These are phyloP conservation scores for Eupristina koningsbergeri DNA, from an alignment of 1,140 invertebrate genomes.

Conservation along the genomic window DNA sequence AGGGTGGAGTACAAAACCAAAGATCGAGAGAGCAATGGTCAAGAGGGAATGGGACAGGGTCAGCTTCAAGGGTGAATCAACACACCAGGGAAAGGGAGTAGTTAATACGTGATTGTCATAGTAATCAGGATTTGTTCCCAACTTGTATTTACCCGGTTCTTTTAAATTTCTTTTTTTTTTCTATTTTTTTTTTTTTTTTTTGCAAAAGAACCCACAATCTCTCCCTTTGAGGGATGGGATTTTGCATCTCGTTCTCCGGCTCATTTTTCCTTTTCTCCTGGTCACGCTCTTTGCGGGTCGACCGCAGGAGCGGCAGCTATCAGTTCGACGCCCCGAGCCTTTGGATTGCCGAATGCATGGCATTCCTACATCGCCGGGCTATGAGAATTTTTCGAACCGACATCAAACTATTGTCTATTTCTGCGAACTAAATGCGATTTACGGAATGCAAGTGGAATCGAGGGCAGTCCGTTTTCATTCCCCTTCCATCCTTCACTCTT, in stretches of 20 bases:
- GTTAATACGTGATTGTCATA: constrained; percentile 20
- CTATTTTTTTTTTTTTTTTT: too few relatives aligned
- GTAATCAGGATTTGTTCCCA: background rate
- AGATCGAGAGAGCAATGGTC: background rate
- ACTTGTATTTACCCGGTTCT: background rate
- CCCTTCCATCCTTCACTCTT: background rate
- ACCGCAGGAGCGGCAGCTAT: background rate
- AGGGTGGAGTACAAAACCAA: too few relatives aligned
- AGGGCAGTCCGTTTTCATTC: background rate
- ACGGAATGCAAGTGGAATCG: constrained; percentile 48
- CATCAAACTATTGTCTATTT: constrained; percentile 48
- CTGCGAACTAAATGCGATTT: constrained; percentile 43
- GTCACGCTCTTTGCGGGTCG: background rate
- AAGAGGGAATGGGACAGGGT: too few relatives aligned
- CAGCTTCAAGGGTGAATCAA: background rate
- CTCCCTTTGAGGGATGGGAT: too few relatives aligned
- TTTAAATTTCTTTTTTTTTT: background rate
- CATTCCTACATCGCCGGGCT: background rate
- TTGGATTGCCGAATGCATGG: background rate
- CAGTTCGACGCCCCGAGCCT: background rate
- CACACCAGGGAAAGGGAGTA: background rate
- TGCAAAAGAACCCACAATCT: too few relatives aligned
- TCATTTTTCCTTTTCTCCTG: background rate
- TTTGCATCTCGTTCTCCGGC: background rate
- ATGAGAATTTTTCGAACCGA: constrained; percentile 17